Base-by-base conservation (phyloP, 2,888 invertebrate species). In the Cheilosia variabilis region DNA sequence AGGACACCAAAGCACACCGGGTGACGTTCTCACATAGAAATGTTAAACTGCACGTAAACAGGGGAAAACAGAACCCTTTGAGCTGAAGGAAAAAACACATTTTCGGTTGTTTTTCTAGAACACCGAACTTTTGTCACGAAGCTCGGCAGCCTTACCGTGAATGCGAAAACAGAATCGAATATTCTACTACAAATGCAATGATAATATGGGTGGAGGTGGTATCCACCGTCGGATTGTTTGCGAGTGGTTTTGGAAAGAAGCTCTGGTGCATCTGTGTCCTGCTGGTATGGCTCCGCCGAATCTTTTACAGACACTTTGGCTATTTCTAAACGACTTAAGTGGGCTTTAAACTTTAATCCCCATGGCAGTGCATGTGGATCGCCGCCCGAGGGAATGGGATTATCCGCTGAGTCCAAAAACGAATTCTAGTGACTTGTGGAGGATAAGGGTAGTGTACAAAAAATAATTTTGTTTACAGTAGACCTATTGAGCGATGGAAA, bases 331-430 rank as follows among this genome's bases (percentile, higher is more conserved):
- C 1, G 27, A 43, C 19, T 55, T 66, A 43, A 68, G 65, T 10
- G n/a, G 4, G 19, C 13, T 69, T 69, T 27, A 47, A 47, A 55
- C 43, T 69, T 69, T 69, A 57, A 69, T 69, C 69, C 57, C 10
- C 13, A 34, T 47, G 57, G 43, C 24, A n/a, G 43, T 52, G 37
- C 2, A 22, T 17, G 6, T 5, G 17, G 17, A 15, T n/a, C 37
- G 50, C 15, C 6, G 22, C 19, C 52, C 15, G 2, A 37, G 37
- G n/a, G 47, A 65, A 52, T 24, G 15, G 1, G 15, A 52, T 52
- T 52, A 24, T 65, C n/a, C 3, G 2, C 3, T 50, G 31, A 50
- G 27, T 19, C 7, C 0, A 45, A 4, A 27, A 45, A 31, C 19
- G 50, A 15, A 7, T 9, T 15, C 31, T 19, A 15, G 9, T 50